Base-by-base conservation (phyloP, 2,113 vertebrate species). In the Leucosticte australis region DNA sequence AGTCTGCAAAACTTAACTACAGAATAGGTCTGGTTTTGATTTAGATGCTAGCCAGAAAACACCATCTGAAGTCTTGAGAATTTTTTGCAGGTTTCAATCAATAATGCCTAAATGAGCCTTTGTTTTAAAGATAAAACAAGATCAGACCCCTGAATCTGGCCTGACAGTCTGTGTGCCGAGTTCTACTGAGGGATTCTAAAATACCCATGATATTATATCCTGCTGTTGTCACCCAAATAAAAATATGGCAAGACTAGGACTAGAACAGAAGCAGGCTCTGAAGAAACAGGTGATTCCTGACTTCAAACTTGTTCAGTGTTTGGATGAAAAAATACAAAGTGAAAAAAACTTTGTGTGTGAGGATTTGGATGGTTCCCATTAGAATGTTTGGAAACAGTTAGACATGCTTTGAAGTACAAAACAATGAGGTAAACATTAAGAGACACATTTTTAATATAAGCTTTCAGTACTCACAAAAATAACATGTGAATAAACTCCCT, bases 401-500 rank as follows among this genome's bases (percentile, higher is more conserved):
- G 52, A 78, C 39, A 42, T 81, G 64, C 80, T 96, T 94, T 95
- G 94, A 94, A 96, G 60, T 75, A 89, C 60, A 70, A 90, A 89
- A 78, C 27, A 84, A 70, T 92, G 77, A 89, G 65, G 35, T 89
- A 87, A 93, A 67, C 60, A 70, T 89, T 77, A 91, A 86, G 77
- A 52, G 60, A 89, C 60, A 13, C 7, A 15, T 89, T 92, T 90
- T 89, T 81, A 33, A 37, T 78, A 24, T 57, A 86, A 83, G 21
- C 56, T 90, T 87, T 78, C 68, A 81, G 10, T 92, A 75, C 15
- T 86, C 27, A 35, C 18, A 80, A 49, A 90, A 83, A 52, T 67
- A 92, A 63, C 63, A 76, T 49, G 53, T 77, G 73, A 80, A 59
- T 91, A 89, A 95, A 75, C 64, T 87, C 80, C 90, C 71, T 92